Base-by-base conservation (phyloP, 1,140 invertebrate species). In the Thalassaphorura encarpata region DNA sequence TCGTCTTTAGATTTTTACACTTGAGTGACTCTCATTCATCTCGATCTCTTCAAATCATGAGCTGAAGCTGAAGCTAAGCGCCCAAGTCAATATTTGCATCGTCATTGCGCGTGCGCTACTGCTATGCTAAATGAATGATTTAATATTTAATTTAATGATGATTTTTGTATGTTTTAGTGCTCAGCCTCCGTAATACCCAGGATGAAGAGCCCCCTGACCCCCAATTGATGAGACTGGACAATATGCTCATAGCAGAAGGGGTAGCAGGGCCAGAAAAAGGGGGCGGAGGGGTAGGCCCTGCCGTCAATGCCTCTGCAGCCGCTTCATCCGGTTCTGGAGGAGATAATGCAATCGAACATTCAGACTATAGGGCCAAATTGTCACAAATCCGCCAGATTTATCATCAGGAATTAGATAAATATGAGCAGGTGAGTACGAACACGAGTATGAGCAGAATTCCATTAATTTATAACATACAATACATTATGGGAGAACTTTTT, bases 321-420 rank as follows among this genome's bases (percentile, higher is more conserved):
- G n/a, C 26, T 11, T 82, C 85, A 61, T 80, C 54, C 54, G 60
- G 60, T 48, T 55, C 60, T 39, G 54, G 50, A 2, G 71, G 83
- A 88, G 92, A 97, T 73, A 94, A 93, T 76, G 92, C 89, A 61
- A 95, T 95, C 70, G 97, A 99, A 76, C 96, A 99, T 75, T 96
- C 94, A 52, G 97, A 99, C 73, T 99, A 99, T 76, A 82, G 94
- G 66, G 92, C 92, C 62, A 99, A 99, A 76, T 78, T 99, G 66
- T 87, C 91, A n/a, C 94, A 99, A 77, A 99, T 99, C 72, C 80
- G 97, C 63, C 89, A 95, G 74, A 97, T 99, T 64, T 99, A 99
- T 75, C 94, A 99, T 73, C 92, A 97, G 73, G 96, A 99, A 75
- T 75, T 99, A 61, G 93, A 98, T 74, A 99, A 99, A 80, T 99